These are phyloP conservation scores for Caradrina clavipalpis DNA, from an alignment of 2,888 invertebrate species.

Conservation along the genomic window DNA sequence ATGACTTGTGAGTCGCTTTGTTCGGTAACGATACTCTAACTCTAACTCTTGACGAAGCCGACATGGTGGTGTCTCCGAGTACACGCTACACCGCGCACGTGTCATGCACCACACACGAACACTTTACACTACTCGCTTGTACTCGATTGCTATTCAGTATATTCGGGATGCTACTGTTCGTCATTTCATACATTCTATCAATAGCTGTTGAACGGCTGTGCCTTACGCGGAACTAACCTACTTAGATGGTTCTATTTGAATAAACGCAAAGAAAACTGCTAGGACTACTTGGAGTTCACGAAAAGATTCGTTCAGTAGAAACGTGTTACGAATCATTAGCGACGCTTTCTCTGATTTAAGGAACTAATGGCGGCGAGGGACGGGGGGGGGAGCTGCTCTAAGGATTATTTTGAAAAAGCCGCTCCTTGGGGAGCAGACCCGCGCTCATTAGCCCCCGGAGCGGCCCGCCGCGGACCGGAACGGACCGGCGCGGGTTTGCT, in stretches of 20 bases:
- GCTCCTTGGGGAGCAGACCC: constrained; percentile 34
- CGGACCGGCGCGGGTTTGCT: constrained; percentile 5
- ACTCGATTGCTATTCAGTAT: background rate
- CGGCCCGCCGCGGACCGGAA: constrained; percentile 4
- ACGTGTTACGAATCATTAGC: constrained; percentile 41
- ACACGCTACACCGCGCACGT: no score
- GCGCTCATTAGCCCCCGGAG: constrained; percentile 33
- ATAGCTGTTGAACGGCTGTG: constrained; percentile 6
- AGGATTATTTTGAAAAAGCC: constrained; percentile 37
- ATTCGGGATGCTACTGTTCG: background rate
- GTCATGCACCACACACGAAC: constrained; percentile 19
- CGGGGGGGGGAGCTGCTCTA: background rate
- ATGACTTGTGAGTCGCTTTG: constrained; percentile 3
- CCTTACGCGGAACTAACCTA: background rate
- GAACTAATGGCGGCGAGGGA: background rate
- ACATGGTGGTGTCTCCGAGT: background rate
- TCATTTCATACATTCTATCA: background rate
- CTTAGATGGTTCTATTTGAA: background rate
- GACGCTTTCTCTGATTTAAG: constrained; percentile 35
- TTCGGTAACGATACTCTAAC: background rate
- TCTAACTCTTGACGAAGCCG: background rate
- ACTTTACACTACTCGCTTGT: constrained; percentile 2
- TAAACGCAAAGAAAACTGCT: constrained; percentile 4
- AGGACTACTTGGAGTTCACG: background rate
- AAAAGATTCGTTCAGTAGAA: constrained; percentile 18